Percentiles rank a stretch among this genome's conserved stretches.
Conservation (phyloP, 2,888 invertebrate genomes). For the Acleris laterana region DNA sequence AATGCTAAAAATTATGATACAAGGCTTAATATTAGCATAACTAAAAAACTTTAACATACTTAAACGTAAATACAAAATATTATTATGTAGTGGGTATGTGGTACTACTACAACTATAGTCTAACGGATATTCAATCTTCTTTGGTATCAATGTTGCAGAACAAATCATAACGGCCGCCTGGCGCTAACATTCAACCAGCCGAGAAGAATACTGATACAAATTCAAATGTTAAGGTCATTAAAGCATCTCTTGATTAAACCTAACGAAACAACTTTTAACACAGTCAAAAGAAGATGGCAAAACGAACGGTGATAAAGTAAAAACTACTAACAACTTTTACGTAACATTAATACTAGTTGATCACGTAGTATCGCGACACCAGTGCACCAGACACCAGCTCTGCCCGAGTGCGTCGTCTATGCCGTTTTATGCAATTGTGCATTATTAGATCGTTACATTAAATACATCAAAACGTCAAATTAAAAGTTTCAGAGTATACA, state of each 20-base stretch:
- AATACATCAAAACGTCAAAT: background rate
- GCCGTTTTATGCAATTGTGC: slow-evolving; percentile 21
- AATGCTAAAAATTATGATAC: slow-evolving; percentile 72
- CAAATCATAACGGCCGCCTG: slow-evolving; percentile 61
- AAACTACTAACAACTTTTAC: background rate
- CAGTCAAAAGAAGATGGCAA: slow-evolving; percentile 67
- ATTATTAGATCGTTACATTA: slow-evolving; percentile 9
- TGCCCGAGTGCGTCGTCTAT: background rate
- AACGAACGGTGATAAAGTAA: slow-evolving; percentile 46
- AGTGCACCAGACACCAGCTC: background rate
- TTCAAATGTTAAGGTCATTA: slow-evolving; percentile 72
- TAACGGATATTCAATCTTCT: slow-evolving; percentile 82
- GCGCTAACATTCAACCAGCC: slow-evolving; percentile 59
- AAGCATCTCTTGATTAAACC: slow-evolving; percentile 73
- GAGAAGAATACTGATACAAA: slow-evolving; percentile 74
- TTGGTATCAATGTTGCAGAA: slow-evolving; percentile 82
- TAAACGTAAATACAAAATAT: slow-evolving; percentile 68
- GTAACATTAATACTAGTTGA: slow-evolving; percentile 16
- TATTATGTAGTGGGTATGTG: slow-evolving; percentile 55
- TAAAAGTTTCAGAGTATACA: slow-evolving; percentile 12
- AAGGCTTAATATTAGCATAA: slow-evolving; percentile 71
- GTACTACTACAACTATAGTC: slow-evolving; percentile 63
- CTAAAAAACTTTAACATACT: slow-evolving; percentile 71
- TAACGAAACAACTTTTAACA: slow-evolving; percentile 73
- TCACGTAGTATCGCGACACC: slow-evolving; percentile 25